Conservation (phyloP, 2,888 invertebrate species). For the Branchellion lobata region DNA sequence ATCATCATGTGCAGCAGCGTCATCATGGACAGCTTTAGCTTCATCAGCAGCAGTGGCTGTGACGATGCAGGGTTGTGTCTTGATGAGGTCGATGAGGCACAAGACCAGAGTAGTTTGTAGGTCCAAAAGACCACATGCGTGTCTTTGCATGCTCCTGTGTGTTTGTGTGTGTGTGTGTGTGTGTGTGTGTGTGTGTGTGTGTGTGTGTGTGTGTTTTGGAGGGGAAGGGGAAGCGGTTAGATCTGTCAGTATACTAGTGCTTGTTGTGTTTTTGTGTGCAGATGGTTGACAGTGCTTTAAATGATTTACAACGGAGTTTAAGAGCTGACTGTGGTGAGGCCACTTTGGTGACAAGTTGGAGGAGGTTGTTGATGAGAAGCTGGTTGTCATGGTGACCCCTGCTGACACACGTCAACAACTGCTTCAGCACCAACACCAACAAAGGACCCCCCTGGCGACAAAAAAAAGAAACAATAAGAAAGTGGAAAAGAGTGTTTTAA, state of each 20-base stretch:
- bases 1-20: too few species aligned
- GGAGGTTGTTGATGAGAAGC: neutral
- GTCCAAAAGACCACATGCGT: neutral
- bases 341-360: neutral
- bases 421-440: neutral
- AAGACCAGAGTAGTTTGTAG: neutral
- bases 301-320: neutral
- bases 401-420: neutral
- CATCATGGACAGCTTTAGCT: too few species aligned
- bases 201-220: too few species aligned
- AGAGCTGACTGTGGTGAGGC: neutral
- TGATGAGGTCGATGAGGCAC: neutral
- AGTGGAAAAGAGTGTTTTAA: too few species aligned
- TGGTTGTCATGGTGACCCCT: neutral
- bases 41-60: neutral
- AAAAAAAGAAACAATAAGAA: too few species aligned
- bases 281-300: neutral
- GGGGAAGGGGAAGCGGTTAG: too few species aligned
- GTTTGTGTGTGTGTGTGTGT: neutral
- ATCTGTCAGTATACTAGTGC: too few species aligned
- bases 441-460: neutral
- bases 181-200: too few species aligned
- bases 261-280: too few species aligned
- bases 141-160: neutral
- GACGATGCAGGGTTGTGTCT: slow-evolving; percentile 13